phyloP scores from a whole-genome alignment of 2,797 vertebrate genomes.

The Ceyx erithaca region DNA sequence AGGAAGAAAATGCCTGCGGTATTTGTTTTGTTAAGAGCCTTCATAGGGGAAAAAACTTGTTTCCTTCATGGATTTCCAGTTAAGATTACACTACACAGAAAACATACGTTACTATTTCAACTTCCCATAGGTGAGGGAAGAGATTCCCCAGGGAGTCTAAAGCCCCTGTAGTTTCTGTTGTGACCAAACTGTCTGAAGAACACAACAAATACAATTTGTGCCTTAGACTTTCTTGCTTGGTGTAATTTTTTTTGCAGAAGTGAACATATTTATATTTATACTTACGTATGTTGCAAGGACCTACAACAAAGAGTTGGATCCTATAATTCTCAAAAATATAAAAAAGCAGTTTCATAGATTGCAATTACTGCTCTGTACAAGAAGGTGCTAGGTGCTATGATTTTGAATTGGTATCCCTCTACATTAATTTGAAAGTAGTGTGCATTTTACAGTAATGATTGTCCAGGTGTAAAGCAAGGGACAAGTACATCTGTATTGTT shows the following conservation, averaged over 20 bases:
- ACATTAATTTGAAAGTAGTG: background rate
- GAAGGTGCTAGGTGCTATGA: background rate
- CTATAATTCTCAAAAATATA: background rate
- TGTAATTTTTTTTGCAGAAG: background rate
- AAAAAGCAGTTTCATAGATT: background rate
- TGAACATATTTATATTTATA: background rate
- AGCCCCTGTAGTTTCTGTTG: background rate
- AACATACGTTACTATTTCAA: background rate
- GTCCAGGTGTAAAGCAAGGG: background rate
- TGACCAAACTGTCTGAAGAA: background rate
- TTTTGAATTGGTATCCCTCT: background rate
- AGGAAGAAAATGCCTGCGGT: background rate
- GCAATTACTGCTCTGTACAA: background rate
- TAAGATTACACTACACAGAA: background rate
- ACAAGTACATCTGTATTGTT: background rate
- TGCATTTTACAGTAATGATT: background rate
- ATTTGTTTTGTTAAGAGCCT: background rate
- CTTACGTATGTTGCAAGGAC: background rate
- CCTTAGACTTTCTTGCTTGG: background rate
- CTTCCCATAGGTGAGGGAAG: background rate
- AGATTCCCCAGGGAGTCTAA: background rate
- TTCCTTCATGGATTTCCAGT: background rate
- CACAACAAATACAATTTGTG: background rate
- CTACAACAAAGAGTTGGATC: background rate
- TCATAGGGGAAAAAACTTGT: background rate